Conservation (phyloP, 2,888 invertebrate species). For the Brachylomia viminalis region DNA sequence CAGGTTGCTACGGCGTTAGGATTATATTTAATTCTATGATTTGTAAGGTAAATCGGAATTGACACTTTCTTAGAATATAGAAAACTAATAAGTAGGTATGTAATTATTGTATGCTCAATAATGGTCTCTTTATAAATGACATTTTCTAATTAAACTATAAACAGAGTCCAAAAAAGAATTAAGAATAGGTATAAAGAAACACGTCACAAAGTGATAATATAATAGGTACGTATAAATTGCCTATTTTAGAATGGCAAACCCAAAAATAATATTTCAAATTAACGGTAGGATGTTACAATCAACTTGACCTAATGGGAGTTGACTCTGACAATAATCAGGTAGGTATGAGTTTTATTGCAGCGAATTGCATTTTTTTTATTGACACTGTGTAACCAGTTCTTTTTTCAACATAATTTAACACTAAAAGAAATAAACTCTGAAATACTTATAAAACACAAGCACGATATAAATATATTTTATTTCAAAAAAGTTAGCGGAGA, state of each 20-base stretch:
- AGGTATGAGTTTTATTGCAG: no score
- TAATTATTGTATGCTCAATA: background rate
- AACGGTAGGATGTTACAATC: background rate
- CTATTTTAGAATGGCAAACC: no score
- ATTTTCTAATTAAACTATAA: background rate
- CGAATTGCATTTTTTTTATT: background rate
- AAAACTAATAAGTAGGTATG: background rate
- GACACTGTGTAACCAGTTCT: background rate
- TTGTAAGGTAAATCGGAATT: background rate
- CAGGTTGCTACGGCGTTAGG: slow-evolving; percentile 73
- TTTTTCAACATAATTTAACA: no score
- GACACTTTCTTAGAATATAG: background rate
- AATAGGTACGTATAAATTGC: background rate
- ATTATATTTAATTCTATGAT: slow-evolving; percentile 21
- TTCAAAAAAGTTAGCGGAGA: slow-evolving; percentile 47
- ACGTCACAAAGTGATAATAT: no score
- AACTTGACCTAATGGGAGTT: background rate
- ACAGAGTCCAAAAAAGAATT: background rate
- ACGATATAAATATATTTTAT: slow-evolving; percentile 14
- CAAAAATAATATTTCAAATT: background rate
- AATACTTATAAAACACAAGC: background rate
- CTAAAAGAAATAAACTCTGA: background rate
- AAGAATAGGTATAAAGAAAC: background rate
- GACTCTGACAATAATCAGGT: background rate
- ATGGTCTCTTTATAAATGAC: background rate